Evolutionary conservation across 1,140 invertebrate species (phyloP).

Genomic region (Leptopilina clavipes): DNA sequence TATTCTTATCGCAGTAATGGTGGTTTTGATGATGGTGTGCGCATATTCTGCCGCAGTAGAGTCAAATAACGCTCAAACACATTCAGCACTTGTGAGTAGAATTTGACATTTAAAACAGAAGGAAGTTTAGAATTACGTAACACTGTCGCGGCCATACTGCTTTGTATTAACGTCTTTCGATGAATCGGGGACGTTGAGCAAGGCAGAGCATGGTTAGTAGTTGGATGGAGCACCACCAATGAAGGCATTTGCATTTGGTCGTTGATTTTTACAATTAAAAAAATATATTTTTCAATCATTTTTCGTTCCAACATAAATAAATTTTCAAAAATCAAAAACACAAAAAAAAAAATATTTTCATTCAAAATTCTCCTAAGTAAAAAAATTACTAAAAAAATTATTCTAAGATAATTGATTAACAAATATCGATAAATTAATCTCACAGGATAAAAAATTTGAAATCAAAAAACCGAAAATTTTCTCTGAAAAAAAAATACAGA

Average conservation of each 20-base stretch:
- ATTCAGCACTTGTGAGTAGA: conserved; percentile 6
- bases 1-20: no score
- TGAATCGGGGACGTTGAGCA: neutral
- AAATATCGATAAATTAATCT: no score
- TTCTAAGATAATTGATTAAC: no score
- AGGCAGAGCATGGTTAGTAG: conserved; percentile 15
- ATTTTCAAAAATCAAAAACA: no score
- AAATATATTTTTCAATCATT: neutral
- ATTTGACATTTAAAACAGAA: neutral
- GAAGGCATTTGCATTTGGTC: conserved; percentile 23
- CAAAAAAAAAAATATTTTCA: no score
- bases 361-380: no score
- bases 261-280: neutral
- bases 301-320: no score
- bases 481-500: neutral
- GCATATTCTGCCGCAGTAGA: no score
- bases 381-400: no score
- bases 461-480: neutral
- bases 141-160: conserved; percentile 1
- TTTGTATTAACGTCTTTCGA: neutral
- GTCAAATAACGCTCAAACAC: no score
- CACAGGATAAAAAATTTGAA: no score
- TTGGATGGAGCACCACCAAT: conserved; percentile 16
- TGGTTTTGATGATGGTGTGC: no score
- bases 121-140: neutral